Evolutionary conservation across 2,113 vertebrate species (phyloP).

Genomic region (Rallus limicola): DNA sequence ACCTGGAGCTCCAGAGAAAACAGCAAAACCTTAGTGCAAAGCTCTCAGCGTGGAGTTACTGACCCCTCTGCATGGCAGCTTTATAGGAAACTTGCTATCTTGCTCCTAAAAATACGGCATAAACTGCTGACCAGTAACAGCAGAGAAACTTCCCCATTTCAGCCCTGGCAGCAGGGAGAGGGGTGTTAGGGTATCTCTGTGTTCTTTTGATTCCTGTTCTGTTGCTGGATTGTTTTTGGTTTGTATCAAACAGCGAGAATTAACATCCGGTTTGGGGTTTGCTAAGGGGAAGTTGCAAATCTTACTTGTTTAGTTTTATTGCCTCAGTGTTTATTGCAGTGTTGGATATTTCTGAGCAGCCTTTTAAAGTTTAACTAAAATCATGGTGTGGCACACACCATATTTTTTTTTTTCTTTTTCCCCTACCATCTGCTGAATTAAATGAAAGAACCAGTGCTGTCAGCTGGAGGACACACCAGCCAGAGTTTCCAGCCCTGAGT

Average conservation of each 20-base stretch:
- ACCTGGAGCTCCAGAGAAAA: background rate
- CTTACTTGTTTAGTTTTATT: background rate
- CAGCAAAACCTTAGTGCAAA: background rate
- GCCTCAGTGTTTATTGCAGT: background rate
- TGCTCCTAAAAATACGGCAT: background rate
- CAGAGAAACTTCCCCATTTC: background rate
- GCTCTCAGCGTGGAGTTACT: fast-evolving
- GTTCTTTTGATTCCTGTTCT: background rate
- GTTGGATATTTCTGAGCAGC: background rate
- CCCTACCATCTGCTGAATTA: background rate
- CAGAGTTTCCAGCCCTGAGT: background rate
- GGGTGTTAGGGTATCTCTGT: background rate
- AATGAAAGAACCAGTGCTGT: background rate
- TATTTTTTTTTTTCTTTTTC: background rate
- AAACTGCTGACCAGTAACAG: background rate
- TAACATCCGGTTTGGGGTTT: background rate
- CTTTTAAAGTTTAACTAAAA: background rate
- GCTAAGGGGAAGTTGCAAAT: background rate
- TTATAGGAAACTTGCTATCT: background rate
- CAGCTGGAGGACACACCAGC: background rate
- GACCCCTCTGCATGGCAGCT: background rate
- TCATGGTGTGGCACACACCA: fast-evolving
- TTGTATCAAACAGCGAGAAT: background rate
- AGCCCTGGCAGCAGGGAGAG: too few relatives aligned
- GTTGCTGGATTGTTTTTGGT: background rate